Percentiles rank a stretch among this genome's conserved stretches.
phyloP scores from a whole-genome alignment of 2,797 vertebrate species.

The Hydrocynus forskahlii region DNA sequence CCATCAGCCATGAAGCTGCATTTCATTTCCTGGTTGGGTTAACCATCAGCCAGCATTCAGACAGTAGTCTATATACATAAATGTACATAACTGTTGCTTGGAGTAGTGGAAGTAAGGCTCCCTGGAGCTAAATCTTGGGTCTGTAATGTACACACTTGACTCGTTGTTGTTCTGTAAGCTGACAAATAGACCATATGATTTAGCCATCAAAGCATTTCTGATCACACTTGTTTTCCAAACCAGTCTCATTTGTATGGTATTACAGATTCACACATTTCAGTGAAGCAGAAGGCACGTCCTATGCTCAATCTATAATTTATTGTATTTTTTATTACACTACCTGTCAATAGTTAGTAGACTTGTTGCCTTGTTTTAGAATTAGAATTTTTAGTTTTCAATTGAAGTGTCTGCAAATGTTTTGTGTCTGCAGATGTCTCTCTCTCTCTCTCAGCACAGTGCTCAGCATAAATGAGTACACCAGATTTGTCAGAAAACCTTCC shows the following conservation, averaged over 20 bases:
- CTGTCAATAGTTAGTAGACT: too few relatives aligned
- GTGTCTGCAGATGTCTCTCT: too few relatives aligned
- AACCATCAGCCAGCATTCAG: neutral
- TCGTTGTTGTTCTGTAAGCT: neutral
- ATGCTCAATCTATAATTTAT: neutral
- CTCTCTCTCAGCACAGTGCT: too few relatives aligned
- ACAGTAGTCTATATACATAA: neutral
- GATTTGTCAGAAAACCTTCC: too few relatives aligned
- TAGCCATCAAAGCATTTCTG: neutral
- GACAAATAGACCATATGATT: neutral
- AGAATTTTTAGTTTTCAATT: neutral
- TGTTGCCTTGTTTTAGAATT: neutral
- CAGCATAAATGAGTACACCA: too few relatives aligned
- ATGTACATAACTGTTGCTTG: neutral
- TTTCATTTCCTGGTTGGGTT: neutral
- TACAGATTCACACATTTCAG: slow-evolving; percentile 18
- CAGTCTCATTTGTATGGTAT: neutral
- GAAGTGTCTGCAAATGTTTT: neutral
- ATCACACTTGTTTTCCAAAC: slow-evolving; percentile 2
- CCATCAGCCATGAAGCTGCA: neutral
- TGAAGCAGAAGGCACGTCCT: slow-evolving; percentile 13
- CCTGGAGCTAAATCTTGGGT: neutral
- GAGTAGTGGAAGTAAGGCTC: neutral
- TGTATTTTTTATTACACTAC: neutral
- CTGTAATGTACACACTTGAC: neutral